These are phyloP conservation scores for Diuraphis noxia DNA, from an alignment of 1,140 invertebrate species.

Conservation along the genomic window DNA sequence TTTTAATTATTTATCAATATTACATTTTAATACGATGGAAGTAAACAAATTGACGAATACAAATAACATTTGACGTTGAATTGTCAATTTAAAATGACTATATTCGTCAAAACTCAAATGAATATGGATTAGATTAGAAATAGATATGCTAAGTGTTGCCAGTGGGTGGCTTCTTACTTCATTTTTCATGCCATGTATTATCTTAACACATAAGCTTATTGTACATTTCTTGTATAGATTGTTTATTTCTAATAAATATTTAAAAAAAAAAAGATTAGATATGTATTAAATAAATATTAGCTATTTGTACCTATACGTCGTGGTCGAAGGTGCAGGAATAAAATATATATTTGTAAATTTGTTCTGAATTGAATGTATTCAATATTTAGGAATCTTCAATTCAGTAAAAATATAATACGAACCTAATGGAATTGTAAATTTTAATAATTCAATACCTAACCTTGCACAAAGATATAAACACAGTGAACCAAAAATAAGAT, in stretches of 20 bases:
- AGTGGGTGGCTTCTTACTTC: too few species aligned
- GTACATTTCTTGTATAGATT: too few species aligned
- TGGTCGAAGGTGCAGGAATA: not conserved
- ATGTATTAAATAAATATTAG: slow-evolving; percentile 13
- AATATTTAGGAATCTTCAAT: not conserved
- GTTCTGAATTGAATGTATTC: not conserved
- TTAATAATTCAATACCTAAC: not conserved
- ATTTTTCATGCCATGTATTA: too few species aligned
- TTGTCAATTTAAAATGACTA: not conserved
- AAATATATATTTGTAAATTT: not conserved
- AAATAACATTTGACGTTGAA: not conserved
- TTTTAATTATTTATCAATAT: slow-evolving; percentile 12
- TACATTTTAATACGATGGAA: not conserved
- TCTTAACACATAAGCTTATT: too few species aligned
- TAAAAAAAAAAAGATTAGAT: too few species aligned
- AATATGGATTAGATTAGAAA: not conserved
- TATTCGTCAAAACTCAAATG: not conserved
- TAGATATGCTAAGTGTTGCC: too few species aligned
- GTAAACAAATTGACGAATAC: not conserved
- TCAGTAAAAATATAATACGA: not conserved
- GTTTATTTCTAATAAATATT: too few species aligned
- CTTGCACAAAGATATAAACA: not conserved
- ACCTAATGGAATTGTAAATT: not conserved
- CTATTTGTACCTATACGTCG: not conserved
- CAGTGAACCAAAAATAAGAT: not conserved